Evolutionary conservation across 2,797 vertebrate genomes (phyloP).

Genomic region (Etheostoma perlongum): DNA sequence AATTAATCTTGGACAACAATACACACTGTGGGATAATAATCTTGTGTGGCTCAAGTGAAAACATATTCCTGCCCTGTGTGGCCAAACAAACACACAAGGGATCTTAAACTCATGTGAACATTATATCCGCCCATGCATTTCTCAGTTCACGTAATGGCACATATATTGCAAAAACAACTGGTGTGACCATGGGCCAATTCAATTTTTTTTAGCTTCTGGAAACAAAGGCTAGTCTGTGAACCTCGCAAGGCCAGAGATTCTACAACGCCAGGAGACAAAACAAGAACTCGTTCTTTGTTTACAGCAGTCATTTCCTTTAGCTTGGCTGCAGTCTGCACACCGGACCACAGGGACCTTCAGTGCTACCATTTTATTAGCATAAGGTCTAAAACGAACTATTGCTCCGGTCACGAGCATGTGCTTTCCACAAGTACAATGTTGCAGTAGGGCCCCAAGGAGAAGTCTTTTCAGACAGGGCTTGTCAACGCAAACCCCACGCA

Average conservation of each 20-base stretch:
- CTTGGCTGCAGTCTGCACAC: slow-evolving; percentile 65
- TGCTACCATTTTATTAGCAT: slow-evolving; percentile 73
- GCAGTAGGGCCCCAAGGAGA: slow-evolving; percentile 36
- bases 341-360: slow-evolving; percentile 58
- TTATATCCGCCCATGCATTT: slow-evolving; percentile 74
- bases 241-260: slow-evolving; percentile 64
- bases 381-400: slow-evolving; percentile 42
- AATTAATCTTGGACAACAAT: slow-evolving; percentile 79
- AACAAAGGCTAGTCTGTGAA: slow-evolving; percentile 79
- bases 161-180: slow-evolving; percentile 79
- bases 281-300: slow-evolving; percentile 76
- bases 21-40: slow-evolving; percentile 72
- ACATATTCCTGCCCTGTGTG: slow-evolving; percentile 56
- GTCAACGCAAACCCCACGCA: slow-evolving; percentile 56
- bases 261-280: slow-evolving; percentile 72
- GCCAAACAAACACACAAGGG: slow-evolving; percentile 73
- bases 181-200: slow-evolving; percentile 65
- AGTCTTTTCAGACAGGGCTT: slow-evolving; percentile 40
- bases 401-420: slow-evolving; percentile 48
- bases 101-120: slow-evolving; percentile 69
- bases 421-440: slow-evolving; percentile 40
- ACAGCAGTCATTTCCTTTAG: slow-evolving; percentile 74
- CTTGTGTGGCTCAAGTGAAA: slow-evolving; percentile 59
- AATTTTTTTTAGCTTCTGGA: slow-evolving; percentile 59
- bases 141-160: slow-evolving; percentile 76